Conservation (phyloP, 1,140 invertebrate genomes). For the Odontomachus brunneus region DNA sequence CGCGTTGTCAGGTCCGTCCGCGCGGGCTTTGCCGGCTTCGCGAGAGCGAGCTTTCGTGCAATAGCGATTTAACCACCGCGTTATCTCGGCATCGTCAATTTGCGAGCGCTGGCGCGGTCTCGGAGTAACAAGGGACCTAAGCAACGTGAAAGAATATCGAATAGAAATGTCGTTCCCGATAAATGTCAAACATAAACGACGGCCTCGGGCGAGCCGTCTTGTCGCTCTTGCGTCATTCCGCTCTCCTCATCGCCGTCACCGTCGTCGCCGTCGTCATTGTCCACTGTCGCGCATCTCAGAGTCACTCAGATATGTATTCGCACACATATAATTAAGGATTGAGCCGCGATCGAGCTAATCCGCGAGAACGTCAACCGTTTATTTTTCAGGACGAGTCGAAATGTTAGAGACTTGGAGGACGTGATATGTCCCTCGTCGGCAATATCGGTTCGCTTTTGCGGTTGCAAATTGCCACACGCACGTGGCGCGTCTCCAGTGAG, state of each 20-base stretch:
- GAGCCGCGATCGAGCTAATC: neutral
- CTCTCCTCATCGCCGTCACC: no score
- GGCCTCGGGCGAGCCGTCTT: slow-evolving; percentile 63
- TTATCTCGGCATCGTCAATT: slow-evolving; percentile 62
- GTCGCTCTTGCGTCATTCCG: slow-evolving; percentile 47
- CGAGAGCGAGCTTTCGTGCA: slow-evolving; percentile 26
- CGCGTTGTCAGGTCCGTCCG: slow-evolving; percentile 10
- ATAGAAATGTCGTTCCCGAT: slow-evolving; percentile 73
- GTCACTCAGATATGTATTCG: slow-evolving; percentile 46
- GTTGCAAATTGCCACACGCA: no score
- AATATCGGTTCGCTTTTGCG: neutral
- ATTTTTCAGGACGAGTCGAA: neutral
- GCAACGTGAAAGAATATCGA: slow-evolving; percentile 61
- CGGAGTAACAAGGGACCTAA: slow-evolving; percentile 57
- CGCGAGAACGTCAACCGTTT: neutral
- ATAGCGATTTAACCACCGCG: slow-evolving; percentile 39
- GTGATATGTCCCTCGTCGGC: neutral
- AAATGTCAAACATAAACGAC: slow-evolving; percentile 71
- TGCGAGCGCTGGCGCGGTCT: slow-evolving; percentile 50
- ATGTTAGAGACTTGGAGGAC: neutral
- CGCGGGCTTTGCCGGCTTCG: neutral
- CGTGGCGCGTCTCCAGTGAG: no score
- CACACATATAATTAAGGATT: slow-evolving; percentile 18
- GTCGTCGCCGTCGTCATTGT: neutral
- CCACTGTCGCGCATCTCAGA: slow-evolving; percentile 20